Percentiles rank a stretch among this genome's conserved stretches.
phyloP scores from a whole-genome alignment of 2,113 vertebrate species.

The Cygnus atratus region DNA sequence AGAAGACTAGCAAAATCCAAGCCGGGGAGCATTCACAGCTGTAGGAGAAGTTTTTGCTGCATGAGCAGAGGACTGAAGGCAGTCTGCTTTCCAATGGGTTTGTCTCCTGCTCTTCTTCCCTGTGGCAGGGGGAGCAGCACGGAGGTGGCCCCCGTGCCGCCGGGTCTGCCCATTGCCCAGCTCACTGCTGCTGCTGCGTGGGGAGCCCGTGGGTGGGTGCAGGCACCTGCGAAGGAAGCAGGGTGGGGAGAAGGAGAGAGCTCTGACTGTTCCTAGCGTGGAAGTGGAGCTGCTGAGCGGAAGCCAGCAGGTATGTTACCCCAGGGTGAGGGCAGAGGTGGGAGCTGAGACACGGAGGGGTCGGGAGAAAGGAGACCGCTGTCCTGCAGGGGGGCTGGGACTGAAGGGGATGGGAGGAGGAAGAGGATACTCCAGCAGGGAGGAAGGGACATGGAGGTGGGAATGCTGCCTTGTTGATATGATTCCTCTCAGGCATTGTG shows the following conservation, averaged over 20 bases:
- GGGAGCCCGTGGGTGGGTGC: neutral
- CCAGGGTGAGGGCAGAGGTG: neutral
- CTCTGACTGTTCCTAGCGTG: neutral
- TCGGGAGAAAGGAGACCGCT: neutral
- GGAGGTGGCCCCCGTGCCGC: neutral
- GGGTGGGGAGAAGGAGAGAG: neutral
- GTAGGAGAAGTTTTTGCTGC: neutral
- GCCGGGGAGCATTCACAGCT: neutral
- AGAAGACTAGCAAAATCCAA: neutral
- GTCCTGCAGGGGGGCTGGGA: neutral
- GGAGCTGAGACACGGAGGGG: neutral
- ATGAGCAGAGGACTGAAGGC: neutral
- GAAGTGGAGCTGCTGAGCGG: neutral
- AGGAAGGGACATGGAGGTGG: neutral
- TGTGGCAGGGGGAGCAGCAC: neutral
- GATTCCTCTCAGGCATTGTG: neutral
- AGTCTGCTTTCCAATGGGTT: neutral
- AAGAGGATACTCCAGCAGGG: neutral
- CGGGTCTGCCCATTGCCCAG: rapidly evolving
- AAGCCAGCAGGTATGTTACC: neutral
- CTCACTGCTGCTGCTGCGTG: neutral
- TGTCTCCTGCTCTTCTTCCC: neutral
- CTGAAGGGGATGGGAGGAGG: neutral
- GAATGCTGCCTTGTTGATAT: neutral
- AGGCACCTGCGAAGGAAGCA: neutral